Evolutionary conservation across 2,888 invertebrate species (phyloP).

Genomic region (Artemia sinica): DNA sequence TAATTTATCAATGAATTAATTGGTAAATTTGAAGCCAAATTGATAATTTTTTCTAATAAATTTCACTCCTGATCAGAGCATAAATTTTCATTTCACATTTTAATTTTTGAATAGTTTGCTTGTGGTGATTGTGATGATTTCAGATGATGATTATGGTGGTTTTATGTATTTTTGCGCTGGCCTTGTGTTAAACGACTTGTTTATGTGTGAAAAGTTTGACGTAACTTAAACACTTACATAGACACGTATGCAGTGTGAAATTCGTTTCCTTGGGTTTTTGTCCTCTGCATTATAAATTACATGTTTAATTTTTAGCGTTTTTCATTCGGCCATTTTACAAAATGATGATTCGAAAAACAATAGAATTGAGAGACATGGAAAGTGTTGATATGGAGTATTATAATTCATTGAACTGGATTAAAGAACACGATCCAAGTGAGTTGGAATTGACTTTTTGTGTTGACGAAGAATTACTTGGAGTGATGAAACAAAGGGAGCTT

Average conservation of each 20-base stretch:
- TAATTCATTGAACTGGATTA: constrained; percentile 86
- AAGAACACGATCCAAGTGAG: constrained; percentile 88
- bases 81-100: too few relatives aligned
- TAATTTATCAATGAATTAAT: too few relatives aligned
- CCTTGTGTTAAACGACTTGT: not conserved
- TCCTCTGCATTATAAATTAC: constrained; percentile 11
- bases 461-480: constrained; percentile 91
- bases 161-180: not conserved
- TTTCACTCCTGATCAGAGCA: too few relatives aligned
- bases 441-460: constrained; percentile 85
- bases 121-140: too few relatives aligned
- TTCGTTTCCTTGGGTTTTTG: not conserved
- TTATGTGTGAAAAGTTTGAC: not conserved
- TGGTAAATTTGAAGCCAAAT: too few relatives aligned
- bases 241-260: not conserved
- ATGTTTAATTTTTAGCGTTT: constrained; percentile 50
- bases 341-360: constrained; percentile 92
- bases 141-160: not conserved
- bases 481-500: constrained; percentile 75
- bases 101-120: too few relatives aligned
- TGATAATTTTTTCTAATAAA: too few relatives aligned
- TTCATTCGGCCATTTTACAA: constrained; percentile 99
- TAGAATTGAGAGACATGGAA: constrained; percentile 93
- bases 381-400: constrained; percentile 97
- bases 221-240: not conserved